Evolutionary conservation across 2,797 vertebrate genomes (phyloP).

Genomic region (Sternarchorhynchus goeldii): DNA sequence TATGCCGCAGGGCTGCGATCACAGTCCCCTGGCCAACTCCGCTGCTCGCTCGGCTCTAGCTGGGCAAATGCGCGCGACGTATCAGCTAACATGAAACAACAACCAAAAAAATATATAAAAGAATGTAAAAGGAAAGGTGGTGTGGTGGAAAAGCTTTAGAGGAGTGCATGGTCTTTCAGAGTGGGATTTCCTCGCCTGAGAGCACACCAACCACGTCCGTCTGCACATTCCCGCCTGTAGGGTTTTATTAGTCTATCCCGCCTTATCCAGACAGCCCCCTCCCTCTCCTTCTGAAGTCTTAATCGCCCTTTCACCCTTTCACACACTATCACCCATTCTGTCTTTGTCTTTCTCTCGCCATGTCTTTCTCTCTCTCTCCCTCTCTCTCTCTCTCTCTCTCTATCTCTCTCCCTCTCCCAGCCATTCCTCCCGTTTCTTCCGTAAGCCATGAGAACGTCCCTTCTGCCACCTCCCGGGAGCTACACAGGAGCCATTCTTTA

Average conservation of each 20-base stretch:
- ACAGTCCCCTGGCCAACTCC: background rate
- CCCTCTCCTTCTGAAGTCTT: constrained; percentile 8
- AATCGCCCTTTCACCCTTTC: background rate
- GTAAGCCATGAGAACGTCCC: constrained; percentile 12
- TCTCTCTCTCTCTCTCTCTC: constrained; percentile 5
- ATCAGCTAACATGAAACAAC: too few species aligned
- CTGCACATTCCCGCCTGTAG: background rate
- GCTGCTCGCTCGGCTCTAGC: too few species aligned
- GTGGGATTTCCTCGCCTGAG: too few species aligned
- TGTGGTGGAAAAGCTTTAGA: too few species aligned
- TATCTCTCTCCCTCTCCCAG: too few species aligned
- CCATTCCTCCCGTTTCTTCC: constrained; percentile 30
- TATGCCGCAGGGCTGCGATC: constrained; percentile 6
- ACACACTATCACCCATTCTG: background rate
- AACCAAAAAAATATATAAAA: too few species aligned
- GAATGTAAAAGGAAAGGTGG: too few species aligned
- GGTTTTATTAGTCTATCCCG: constrained; percentile 14
- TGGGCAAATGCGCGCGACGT: too few species aligned
- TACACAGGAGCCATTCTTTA: constrained; percentile 1
- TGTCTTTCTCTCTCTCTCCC: constrained; percentile 1
- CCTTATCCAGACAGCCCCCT: constrained; percentile 19
- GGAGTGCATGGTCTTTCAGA: too few species aligned
- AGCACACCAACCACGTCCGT: too few species aligned
- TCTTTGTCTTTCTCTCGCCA: background rate
- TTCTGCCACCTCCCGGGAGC: constrained; percentile 5